phyloP scores from a whole-genome alignment of 2,888 invertebrate species.

The Campoplex nolae region DNA sequence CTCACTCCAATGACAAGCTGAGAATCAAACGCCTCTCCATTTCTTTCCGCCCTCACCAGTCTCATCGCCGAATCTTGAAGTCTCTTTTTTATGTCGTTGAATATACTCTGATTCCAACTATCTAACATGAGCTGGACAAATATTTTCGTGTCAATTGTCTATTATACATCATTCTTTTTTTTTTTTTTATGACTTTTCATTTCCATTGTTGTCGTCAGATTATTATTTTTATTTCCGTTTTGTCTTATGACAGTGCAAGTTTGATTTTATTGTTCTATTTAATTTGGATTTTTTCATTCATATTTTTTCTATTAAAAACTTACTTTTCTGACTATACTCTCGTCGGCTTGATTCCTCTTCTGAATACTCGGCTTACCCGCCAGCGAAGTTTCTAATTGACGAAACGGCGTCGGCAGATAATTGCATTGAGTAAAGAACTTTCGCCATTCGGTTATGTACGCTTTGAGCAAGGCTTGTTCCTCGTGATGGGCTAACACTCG shows the following conservation, averaged over 20 bases:
- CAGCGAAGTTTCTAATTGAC: slow-evolving; percentile 94
- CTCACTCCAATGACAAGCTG: slow-evolving; percentile 98
- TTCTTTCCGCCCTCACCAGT: slow-evolving; percentile 97
- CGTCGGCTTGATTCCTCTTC: slow-evolving; percentile 87
- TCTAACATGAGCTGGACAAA: slow-evolving; percentile 95
- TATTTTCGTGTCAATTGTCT: slow-evolving; percentile 31
- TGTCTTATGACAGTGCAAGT: too few relatives aligned
- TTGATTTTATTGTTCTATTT: too few relatives aligned
- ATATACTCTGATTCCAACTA: slow-evolving; percentile 99
- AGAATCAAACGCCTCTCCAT: slow-evolving; percentile 99
- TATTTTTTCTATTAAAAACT: slow-evolving; percentile 11
- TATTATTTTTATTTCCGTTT: too few relatives aligned
- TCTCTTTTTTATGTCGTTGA: slow-evolving; percentile 96
- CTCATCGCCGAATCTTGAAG: slow-evolving; percentile 99
- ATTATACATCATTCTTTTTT: too few relatives aligned
- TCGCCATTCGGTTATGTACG: slow-evolving; percentile 99
- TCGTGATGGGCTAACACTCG: slow-evolving; percentile 96
- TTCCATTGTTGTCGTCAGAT: too few relatives aligned
- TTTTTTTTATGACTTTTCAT: too few relatives aligned
- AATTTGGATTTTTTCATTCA: too few relatives aligned
- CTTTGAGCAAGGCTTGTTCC: slow-evolving; percentile 97
- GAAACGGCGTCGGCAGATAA: slow-evolving; percentile 98
- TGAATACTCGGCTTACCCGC: slow-evolving; percentile 87
- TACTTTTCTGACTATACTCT: slow-evolving; percentile 94
- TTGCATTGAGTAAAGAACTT: slow-evolving; percentile 99